Conservation (phyloP, 2,797 vertebrate genomes). For the Anisognathus igniventris region DNA sequence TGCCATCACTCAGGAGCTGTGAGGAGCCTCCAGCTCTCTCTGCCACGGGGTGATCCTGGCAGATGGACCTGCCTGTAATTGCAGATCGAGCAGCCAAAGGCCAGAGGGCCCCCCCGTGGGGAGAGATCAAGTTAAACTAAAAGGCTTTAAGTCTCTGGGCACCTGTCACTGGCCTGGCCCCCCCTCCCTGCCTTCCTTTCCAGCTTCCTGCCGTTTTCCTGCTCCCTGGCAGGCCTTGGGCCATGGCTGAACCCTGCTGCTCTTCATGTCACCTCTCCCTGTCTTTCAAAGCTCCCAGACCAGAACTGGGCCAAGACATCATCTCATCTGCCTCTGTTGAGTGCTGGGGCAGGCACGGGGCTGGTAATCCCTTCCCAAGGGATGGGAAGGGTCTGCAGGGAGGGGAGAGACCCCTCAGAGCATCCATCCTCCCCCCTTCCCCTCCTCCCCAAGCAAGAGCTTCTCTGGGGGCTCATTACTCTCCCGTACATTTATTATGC, state of each 20-base stretch:
- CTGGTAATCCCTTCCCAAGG: not conserved
- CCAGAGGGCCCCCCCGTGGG: conserved; percentile 21
- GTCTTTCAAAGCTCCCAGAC: not conserved
- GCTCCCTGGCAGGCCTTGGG: accelerated
- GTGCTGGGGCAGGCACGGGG: not conserved
- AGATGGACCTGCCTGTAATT: conserved; percentile 27
- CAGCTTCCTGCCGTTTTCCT: not conserved
- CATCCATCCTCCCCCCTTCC: not conserved
- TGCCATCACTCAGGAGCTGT: not conserved
- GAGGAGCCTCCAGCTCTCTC: not conserved
- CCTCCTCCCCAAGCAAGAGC: not conserved
- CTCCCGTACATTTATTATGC: conserved; percentile 65
- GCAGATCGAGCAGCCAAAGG: not conserved
- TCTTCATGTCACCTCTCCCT: accelerated
- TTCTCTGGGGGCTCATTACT: not conserved
- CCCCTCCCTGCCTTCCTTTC: not conserved
- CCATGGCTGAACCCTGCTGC: not conserved
- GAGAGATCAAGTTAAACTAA: conserved; percentile 18
- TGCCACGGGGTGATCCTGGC: not conserved
- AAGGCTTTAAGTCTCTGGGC: not conserved
- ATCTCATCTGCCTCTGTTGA: not conserved
- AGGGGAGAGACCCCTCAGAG: not conserved
- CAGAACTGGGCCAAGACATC: accelerated
- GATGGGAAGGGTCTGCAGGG: not conserved
- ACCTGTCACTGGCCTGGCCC: not conserved